Conservation (phyloP, 2,888 invertebrate species). For the Conus canariensis region DNA sequence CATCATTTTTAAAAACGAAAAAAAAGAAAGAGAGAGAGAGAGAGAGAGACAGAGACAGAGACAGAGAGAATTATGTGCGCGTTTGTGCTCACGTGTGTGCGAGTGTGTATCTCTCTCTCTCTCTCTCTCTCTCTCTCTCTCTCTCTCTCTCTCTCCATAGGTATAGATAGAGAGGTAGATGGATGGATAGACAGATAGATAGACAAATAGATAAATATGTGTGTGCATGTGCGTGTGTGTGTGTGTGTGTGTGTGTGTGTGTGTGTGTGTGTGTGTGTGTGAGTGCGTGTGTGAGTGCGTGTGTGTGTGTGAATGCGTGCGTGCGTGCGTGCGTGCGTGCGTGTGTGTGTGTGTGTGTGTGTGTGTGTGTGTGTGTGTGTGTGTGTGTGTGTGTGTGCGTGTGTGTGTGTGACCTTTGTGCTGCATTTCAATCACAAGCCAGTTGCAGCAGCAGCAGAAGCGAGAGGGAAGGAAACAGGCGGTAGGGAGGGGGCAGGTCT, state of each 20-base stretch:
- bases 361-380: not conserved
- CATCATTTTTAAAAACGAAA: too few species aligned
- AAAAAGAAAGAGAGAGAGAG: too few species aligned
- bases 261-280: not conserved
- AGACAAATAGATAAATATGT: not conserved
- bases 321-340: not conserved
- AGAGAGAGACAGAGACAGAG: not conserved
- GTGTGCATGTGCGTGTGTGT: not conserved
- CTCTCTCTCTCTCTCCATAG: too few species aligned
- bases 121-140: too few species aligned
- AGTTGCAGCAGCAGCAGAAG: too few species aligned
- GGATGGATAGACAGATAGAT: not conserved
- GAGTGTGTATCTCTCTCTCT: not conserved
- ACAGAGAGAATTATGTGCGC: not conserved
- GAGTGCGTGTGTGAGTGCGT: not conserved
- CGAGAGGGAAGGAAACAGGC: too few species aligned
- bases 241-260: slow-evolving; percentile 9
- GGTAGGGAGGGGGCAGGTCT: too few species aligned
- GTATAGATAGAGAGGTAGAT: too few species aligned
- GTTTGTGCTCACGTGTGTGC: not conserved
- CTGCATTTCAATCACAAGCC: too few species aligned
- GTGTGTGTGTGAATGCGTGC: not conserved
- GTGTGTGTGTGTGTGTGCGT: not conserved
- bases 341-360: not conserved
- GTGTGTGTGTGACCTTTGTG: too few species aligned